These are phyloP conservation scores for Nymphalis polychloros DNA, from an alignment of 2,888 invertebrate genomes.

Conservation along the genomic window DNA sequence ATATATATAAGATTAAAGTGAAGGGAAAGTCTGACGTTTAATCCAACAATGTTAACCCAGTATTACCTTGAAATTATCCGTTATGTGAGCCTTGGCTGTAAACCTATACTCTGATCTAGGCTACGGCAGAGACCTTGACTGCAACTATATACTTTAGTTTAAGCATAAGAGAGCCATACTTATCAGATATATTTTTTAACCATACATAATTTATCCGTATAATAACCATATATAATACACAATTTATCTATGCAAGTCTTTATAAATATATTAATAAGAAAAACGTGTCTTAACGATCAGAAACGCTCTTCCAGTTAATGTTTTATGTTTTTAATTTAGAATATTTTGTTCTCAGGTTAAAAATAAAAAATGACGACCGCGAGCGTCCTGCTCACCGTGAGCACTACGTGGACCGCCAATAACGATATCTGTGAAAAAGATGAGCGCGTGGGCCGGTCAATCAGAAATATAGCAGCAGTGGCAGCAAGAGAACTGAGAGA, in stretches of 20 bases:
- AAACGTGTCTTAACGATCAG: too few species aligned
- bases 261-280: too few species aligned
- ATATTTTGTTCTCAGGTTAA: conserved; percentile 14
- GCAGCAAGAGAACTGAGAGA: conserved; percentile 87
- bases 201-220: too few species aligned
- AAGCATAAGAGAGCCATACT: not conserved
- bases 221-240: too few species aligned
- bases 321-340: not conserved
- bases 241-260: too few species aligned
- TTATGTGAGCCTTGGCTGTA: conserved; percentile 9
- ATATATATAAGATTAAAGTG: conserved; percentile 2
- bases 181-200: too few species aligned
- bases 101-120: not conserved
- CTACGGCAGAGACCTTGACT: conserved; percentile 2
- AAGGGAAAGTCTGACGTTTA: conserved; percentile 9
- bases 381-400: conserved; percentile 65
- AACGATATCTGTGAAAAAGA: conserved; percentile 65
- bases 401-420: conserved; percentile 63
- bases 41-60: conserved; percentile 8
- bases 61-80: conserved; percentile 8
- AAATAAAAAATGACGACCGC: conserved; percentile 66
- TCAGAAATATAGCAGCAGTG: conserved; percentile 65
- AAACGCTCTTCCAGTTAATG: not conserved
- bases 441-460: conserved; percentile 47
- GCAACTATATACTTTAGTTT: not conserved